Percentiles rank a stretch among this genome's conserved stretches.
Evolutionary conservation across 2,797 vertebrate genomes (phyloP).

Genomic region (Poliocrania exsul): DNA sequence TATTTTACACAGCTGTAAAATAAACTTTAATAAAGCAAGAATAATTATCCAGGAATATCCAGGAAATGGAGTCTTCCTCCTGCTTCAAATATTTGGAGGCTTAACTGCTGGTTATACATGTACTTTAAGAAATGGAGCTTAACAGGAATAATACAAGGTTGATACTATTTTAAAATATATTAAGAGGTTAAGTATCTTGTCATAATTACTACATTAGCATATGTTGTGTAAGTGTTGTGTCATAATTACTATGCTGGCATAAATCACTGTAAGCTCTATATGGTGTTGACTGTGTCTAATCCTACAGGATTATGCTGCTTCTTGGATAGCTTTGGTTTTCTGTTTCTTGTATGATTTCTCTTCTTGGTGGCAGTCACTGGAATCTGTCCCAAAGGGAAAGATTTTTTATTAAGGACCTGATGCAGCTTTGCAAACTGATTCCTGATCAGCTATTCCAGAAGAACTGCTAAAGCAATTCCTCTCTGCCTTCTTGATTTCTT

Average conservation of each 20-base stretch:
- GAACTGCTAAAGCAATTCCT: neutral
- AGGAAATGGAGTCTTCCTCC: slow-evolving; percentile 32
- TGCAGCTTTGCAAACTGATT: neutral
- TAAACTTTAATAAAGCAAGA: slow-evolving; percentile 73
- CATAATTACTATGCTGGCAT: neutral
- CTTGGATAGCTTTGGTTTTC: neutral
- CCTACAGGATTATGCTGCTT: neutral
- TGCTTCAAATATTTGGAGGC: slow-evolving; percentile 18
- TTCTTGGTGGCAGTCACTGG: neutral
- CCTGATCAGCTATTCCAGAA: neutral
- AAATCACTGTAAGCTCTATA: neutral
- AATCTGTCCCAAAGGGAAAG: neutral
- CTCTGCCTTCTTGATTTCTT: neutral
- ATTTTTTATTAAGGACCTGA: neutral
- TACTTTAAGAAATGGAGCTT: slow-evolving; percentile 22
- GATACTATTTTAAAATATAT: neutral
- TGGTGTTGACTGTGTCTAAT: neutral
- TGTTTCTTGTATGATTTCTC: neutral
- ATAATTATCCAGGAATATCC: slow-evolving; percentile 54
- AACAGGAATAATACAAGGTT: neutral
- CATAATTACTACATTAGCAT: neutral
- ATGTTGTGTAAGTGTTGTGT: neutral
- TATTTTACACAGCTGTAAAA: slow-evolving; percentile 72
- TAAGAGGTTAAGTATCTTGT: neutral
- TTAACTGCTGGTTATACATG: neutral